phyloP scores from a whole-genome alignment of 2,888 invertebrate genomes.

The Andrena bucephala region DNA sequence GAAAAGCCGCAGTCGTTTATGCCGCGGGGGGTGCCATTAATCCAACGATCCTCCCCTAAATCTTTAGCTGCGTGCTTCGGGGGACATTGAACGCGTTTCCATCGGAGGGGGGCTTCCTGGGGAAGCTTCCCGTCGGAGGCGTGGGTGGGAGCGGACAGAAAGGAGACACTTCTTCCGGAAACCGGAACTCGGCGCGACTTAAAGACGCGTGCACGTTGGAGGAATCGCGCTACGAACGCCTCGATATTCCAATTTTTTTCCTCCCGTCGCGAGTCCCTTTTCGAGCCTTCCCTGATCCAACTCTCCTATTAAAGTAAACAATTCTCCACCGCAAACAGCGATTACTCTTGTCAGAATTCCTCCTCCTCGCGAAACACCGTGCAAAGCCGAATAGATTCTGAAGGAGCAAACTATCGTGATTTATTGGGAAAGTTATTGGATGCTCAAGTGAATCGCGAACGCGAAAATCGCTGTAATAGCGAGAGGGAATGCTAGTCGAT shows the following conservation, averaged over 20 bases:
- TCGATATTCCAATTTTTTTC: neutral
- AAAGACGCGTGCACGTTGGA: conserved; percentile 73
- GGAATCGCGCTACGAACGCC: conserved; percentile 39
- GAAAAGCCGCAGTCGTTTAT: conserved; percentile 71
- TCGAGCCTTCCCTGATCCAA: neutral
- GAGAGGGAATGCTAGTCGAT: no score
- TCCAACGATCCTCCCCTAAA: conserved; percentile 78
- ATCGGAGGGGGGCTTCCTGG: conserved; percentile 62
- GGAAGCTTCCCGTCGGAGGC: conserved; percentile 56
- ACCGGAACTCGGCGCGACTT: conserved; percentile 82
- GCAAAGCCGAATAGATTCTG: no score
- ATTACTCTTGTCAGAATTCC: no score
- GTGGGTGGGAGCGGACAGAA: conserved; percentile 51
- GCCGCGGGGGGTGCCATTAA: conserved; percentile 73
- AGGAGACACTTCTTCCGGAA: conserved; percentile 78
- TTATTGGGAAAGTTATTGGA: no score
- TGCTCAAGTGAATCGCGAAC: no score
- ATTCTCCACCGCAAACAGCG: no score
- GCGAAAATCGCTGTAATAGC: no score
- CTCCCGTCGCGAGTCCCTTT: neutral
- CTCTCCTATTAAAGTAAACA: no score
- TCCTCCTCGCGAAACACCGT: no score
- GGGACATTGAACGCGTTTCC: conserved; percentile 69
- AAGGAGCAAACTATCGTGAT: no score
- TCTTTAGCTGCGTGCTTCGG: conserved; percentile 72